Evolutionary conservation across 2,113 vertebrate genomes (phyloP).

Genomic region (Okapia johnstoni): DNA sequence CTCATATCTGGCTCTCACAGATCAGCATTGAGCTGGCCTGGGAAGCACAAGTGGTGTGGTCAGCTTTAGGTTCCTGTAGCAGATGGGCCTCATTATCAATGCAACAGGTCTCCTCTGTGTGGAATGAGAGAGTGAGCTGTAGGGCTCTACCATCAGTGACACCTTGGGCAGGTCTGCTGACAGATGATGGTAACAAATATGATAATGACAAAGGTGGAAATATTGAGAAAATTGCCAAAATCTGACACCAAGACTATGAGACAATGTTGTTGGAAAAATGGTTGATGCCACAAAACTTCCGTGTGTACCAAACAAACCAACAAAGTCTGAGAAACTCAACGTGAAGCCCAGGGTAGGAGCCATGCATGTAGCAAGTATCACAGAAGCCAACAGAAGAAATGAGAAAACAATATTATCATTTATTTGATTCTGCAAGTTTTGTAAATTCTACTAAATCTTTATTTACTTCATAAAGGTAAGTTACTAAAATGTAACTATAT

Average conservation of each 20-base stretch:
- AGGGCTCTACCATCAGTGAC: rapidly evolving
- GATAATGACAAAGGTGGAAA: neutral
- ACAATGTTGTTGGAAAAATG: neutral
- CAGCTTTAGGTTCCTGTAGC: neutral
- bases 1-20: neutral
- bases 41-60: neutral
- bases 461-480: neutral
- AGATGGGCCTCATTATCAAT: neutral
- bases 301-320: rapidly evolving
- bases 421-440: neutral
- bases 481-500: neutral
- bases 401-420: neutral
- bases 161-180: neutral
- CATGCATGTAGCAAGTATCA: neutral
- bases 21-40: neutral
- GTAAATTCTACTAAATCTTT: neutral
- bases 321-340: neutral
- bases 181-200: neutral
- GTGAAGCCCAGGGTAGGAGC: too few relatives aligned
- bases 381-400: neutral
- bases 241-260: neutral
- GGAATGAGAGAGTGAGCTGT: neutral
- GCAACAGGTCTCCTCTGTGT: neutral
- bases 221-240: neutral
- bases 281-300: neutral